Evolutionary conservation across 1,140 invertebrate species (phyloP).

Genomic region (Bathynomus jamesi): DNA sequence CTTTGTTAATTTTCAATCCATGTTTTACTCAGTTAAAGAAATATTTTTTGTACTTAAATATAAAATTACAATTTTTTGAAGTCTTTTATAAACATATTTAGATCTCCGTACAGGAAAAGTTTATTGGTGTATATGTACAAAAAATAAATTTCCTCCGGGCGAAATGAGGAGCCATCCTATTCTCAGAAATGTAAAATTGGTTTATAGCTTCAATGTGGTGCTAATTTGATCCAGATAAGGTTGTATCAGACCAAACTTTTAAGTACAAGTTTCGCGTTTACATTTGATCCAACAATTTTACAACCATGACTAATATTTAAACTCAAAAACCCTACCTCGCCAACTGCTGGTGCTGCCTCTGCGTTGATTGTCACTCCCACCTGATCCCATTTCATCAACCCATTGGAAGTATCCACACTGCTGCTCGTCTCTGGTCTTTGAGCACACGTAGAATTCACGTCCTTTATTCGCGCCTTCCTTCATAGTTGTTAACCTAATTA

Average conservation of each 20-base stretch:
- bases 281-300: background rate
- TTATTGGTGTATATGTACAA: too few species aligned
- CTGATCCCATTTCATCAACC: slow-evolving; percentile 56
- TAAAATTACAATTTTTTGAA: too few species aligned
- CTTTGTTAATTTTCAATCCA: too few species aligned
- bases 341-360: background rate
- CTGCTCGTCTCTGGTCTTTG: slow-evolving; percentile 51
- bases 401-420: slow-evolving; percentile 81
- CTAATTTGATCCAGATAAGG: background rate
- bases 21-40: too few species aligned
- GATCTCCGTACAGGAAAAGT: too few species aligned
- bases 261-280: background rate
- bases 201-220: background rate
- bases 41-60: too few species aligned
- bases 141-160: too few species aligned
- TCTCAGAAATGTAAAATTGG: too few species aligned
- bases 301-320: background rate
- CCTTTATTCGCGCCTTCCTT: slow-evolving; percentile 82
- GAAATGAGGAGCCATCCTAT: too few species aligned
- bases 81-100: too few species aligned
- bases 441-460: slow-evolving; percentile 66
- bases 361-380: background rate
- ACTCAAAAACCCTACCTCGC: background rate
- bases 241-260: background rate
- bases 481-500: slow-evolving; percentile 62